Percentiles rank a stretch among this genome's conserved stretches.
These are phyloP conservation scores for Lophotis ruficrista DNA, from an alignment of 2,113 vertebrate species.

Conservation along the genomic window DNA sequence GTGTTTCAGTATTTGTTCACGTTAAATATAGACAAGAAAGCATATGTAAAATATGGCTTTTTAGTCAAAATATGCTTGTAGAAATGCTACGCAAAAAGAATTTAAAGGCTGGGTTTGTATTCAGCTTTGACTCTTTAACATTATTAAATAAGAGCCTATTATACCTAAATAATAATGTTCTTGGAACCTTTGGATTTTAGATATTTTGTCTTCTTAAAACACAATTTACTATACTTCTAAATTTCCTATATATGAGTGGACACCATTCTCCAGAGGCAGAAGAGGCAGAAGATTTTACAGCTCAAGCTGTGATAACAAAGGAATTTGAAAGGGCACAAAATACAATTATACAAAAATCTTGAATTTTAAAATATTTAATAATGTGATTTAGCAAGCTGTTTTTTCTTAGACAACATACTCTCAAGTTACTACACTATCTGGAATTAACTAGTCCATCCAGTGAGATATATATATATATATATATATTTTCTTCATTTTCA, in stretches of 20 bases:
- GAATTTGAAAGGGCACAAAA: constrained; percentile 5
- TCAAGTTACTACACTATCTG: neutral
- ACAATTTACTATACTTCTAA: neutral
- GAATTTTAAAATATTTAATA: neutral
- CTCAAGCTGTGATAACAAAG: constrained; percentile 47
- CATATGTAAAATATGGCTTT: neutral
- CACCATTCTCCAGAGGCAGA: neutral
- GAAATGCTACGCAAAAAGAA: neutral
- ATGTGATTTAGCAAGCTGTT: neutral
- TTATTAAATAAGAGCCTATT: neutral
- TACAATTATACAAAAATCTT: neutral
- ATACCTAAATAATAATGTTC: neutral
- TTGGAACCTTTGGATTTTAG: neutral
- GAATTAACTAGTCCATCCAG: neutral
- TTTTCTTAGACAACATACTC: neutral
- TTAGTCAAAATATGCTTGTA: neutral
- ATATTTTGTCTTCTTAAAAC: neutral
- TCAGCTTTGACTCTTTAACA: neutral
- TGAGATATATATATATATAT: neutral
- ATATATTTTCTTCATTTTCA: constrained; percentile 10
- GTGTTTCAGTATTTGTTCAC: neutral
- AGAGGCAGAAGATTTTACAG: neutral
- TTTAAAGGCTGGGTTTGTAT: neutral
- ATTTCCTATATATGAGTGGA: neutral
- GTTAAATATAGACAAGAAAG: neutral